These are phyloP conservation scores for Pseudopipra pipra DNA, from an alignment of 2,113 vertebrate species.

Conservation along the genomic window DNA sequence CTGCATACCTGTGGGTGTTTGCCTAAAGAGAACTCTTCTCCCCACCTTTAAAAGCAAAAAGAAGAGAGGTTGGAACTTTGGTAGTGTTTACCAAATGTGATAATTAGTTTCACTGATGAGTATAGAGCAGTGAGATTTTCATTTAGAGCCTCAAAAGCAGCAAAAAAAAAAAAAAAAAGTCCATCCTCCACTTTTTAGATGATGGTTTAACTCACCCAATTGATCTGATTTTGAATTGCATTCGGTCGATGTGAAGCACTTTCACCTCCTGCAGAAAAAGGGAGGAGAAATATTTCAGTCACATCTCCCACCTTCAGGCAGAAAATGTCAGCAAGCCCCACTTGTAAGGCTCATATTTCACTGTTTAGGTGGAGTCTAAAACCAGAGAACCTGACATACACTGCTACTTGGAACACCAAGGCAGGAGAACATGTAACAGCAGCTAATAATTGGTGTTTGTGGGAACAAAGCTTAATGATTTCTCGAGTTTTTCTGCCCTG, in stretches of 20 bases:
- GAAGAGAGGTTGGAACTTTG: background rate
- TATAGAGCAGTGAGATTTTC: background rate
- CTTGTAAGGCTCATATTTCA: background rate
- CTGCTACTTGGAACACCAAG: background rate
- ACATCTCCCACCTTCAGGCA: background rate
- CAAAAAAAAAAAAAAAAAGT: background rate
- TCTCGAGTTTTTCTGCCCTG: background rate
- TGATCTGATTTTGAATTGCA: conserved; percentile 87
- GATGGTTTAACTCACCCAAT: conserved; percentile 81
- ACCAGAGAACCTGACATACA: background rate
- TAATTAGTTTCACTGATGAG: background rate
- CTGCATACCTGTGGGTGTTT: conserved; percentile 94
- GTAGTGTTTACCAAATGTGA: background rate
- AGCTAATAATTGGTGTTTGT: background rate
- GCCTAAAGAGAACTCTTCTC: conserved; percentile 89
- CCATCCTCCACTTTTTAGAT: background rate
- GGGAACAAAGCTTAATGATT: background rate
- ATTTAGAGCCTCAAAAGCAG: background rate
- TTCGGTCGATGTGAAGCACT: conserved; percentile 87
- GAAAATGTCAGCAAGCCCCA: background rate
- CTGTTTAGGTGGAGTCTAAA: background rate
- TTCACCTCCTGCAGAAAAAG: conserved; percentile 87
- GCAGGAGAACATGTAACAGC: background rate
- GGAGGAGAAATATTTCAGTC: background rate
- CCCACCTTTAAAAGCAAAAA: conserved; percentile 82